These are phyloP conservation scores for Pogonophryne albipinna DNA, from an alignment of 2,797 vertebrate genomes.

Conservation along the genomic window DNA sequence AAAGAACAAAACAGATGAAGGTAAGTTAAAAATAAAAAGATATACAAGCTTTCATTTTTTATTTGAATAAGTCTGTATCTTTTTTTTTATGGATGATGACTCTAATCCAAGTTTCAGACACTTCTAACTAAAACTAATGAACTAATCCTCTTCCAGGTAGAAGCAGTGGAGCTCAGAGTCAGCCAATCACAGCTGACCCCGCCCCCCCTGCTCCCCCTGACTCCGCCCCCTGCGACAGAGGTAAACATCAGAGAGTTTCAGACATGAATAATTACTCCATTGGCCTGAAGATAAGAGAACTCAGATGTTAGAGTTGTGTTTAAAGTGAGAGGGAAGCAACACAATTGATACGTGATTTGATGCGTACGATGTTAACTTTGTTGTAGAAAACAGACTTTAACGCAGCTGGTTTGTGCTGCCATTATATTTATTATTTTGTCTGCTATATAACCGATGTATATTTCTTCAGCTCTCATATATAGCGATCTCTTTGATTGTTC, in stretches of 20 bases:
- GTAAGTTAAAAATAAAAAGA: conserved; percentile 55
- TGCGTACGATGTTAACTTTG: no score
- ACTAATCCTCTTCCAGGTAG: conserved; percentile 50
- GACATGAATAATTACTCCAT: neutral
- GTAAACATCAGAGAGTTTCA: conserved; percentile 39
- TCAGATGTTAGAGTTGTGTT: neutral
- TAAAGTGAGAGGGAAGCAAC: no score
- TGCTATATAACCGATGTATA: neutral
- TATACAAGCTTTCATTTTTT: neutral
- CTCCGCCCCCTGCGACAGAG: conserved; percentile 63
- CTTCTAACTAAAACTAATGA: neutral
- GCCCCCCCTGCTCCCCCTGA: conserved; percentile 35
- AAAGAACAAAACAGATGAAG: conserved; percentile 88
- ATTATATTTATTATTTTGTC: neutral
- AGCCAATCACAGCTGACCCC: conserved; percentile 58
- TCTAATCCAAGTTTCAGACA: no score
- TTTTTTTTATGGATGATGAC: no score
- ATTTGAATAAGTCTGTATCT: no score
- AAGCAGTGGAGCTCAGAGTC: conserved; percentile 56
- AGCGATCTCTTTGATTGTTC: neutral
- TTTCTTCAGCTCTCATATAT: neutral
- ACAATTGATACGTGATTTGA: no score
- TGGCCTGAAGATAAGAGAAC: neutral
- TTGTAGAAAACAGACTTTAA: no score
- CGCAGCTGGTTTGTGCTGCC: no score